A percentile compares a stretch with the other conserved stretches of the same genome.
phyloP scores from a whole-genome alignment of 2,797 vertebrate genomes.

The Buphagus erythrorhynchus region DNA sequence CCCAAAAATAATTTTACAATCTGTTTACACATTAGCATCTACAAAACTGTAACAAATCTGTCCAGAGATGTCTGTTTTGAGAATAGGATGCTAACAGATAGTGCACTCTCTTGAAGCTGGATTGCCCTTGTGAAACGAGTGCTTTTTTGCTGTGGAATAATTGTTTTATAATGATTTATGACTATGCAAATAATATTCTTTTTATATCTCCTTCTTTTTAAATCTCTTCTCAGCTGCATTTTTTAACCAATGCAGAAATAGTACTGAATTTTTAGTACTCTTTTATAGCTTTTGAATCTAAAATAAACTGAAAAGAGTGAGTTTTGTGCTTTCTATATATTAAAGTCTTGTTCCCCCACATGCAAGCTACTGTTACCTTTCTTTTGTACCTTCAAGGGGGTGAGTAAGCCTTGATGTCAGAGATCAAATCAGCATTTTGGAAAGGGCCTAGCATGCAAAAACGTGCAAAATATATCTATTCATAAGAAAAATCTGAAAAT shows the following conservation, averaged over 20 bases:
- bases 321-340: constrained; percentile 18
- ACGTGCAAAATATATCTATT: constrained; percentile 33
- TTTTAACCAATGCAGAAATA: constrained; percentile 47
- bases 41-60: constrained; percentile 61
- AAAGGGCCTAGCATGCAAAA: constrained; percentile 62
- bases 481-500: constrained; percentile 68
- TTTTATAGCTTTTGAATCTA: constrained; percentile 38
- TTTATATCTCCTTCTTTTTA: constrained; percentile 43
- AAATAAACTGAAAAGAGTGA: background rate
- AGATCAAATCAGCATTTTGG: constrained; percentile 60
- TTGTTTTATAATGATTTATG: constrained; percentile 65
- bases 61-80: constrained; percentile 61
- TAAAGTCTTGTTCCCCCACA: background rate
- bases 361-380: constrained; percentile 12
- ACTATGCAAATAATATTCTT: constrained; percentile 71
- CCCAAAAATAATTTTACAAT: constrained; percentile 49
- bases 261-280: constrained; percentile 21
- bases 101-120: constrained; percentile 42
- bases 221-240: constrained; percentile 10
- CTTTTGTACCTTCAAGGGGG: constrained; percentile 5
- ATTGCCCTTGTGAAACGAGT: constrained; percentile 58
- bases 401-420: constrained; percentile 22
- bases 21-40: constrained; percentile 53
- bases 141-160: constrained; percentile 60
- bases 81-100: constrained; percentile 47